Evolutionary conservation across 2,797 vertebrate genomes (phyloP).

Genomic region (Stomatorhinus walkeri): DNA sequence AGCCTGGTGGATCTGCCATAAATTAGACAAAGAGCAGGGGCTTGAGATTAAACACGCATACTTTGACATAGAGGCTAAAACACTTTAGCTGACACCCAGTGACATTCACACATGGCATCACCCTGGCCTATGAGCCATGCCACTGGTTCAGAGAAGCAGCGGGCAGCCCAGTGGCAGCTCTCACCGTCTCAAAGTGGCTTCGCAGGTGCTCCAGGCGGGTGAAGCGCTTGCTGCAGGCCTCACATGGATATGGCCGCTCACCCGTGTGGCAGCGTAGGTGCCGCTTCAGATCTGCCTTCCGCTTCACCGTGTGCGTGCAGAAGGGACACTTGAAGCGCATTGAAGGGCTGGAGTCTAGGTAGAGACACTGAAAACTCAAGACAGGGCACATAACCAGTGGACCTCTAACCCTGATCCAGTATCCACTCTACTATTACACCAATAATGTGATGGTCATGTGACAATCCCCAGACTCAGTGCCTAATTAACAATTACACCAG

Average conservation of each 20-base stretch:
- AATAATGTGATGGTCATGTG: background rate
- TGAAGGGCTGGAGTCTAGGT: constrained; percentile 74
- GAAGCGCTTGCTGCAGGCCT: constrained; percentile 92
- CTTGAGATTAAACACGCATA: background rate
- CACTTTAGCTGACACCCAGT: background rate
- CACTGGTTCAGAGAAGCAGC: background rate
- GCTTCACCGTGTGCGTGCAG: constrained; percentile 92
- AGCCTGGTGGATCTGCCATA: constrained; percentile 85
- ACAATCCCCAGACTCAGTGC: background rate
- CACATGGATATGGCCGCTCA: constrained; percentile 89
- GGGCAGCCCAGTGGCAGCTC: constrained; percentile 36
- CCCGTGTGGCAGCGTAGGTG: constrained; percentile 94
- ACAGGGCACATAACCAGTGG: background rate
- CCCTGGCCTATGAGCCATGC: background rate
- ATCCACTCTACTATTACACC: background rate
- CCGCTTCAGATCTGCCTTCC: constrained; percentile 92
- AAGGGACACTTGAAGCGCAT: constrained; percentile 96
- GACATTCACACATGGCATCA: background rate
- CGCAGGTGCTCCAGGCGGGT: constrained; percentile 91
- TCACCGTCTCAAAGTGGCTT: constrained; percentile 92
- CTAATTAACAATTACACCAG: background rate
- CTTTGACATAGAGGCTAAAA: background rate
- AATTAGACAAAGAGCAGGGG: background rate
- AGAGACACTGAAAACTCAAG: background rate
- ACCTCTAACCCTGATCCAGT: background rate